Conservation (phyloP, 2,797 vertebrate genomes). For the Myripristis jacobus region DNA sequence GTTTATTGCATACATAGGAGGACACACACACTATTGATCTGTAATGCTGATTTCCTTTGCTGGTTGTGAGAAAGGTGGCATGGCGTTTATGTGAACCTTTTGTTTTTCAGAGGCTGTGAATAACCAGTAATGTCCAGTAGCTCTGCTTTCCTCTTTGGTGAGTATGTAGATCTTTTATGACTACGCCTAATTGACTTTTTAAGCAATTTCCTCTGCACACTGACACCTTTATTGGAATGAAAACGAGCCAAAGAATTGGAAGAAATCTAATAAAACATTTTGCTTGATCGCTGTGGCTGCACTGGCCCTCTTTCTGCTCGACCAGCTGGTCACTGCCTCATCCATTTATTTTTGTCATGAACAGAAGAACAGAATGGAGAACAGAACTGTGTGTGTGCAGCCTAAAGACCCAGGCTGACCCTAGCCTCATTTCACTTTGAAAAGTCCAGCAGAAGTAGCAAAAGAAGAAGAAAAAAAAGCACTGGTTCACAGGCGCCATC, state of each 20-base stretch:
- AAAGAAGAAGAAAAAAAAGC: no score
- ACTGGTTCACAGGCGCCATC: no score
- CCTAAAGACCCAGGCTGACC: constrained; percentile 1
- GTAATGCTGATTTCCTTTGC: not conserved
- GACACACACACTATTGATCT: constrained; percentile 3
- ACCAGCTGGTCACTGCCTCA: constrained; percentile 16
- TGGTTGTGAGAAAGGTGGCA: not conserved
- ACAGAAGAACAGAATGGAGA: constrained; percentile 26
- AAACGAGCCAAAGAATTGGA: no score
- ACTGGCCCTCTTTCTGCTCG: constrained; percentile 19
- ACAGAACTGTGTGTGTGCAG: constrained; percentile 13
- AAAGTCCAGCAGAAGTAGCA: no score
- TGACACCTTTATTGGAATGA: not conserved
- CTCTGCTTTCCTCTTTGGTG: not conserved
- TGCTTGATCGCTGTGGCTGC: not conserved
- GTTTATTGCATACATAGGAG: not conserved
- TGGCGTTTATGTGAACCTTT: not conserved
- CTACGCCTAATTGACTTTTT: constrained; percentile 8
- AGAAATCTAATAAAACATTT: constrained; percentile 29
- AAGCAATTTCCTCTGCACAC: not conserved
- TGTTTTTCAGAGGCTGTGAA: not conserved
- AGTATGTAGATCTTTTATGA: constrained; percentile 28
- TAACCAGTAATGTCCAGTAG: not conserved
- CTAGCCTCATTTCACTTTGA: no score
- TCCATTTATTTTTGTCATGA: constrained; percentile 46